Evolutionary conservation across 2,113 vertebrate genomes (phyloP).

Genomic region (Pelecanoides urinatrix): DNA sequence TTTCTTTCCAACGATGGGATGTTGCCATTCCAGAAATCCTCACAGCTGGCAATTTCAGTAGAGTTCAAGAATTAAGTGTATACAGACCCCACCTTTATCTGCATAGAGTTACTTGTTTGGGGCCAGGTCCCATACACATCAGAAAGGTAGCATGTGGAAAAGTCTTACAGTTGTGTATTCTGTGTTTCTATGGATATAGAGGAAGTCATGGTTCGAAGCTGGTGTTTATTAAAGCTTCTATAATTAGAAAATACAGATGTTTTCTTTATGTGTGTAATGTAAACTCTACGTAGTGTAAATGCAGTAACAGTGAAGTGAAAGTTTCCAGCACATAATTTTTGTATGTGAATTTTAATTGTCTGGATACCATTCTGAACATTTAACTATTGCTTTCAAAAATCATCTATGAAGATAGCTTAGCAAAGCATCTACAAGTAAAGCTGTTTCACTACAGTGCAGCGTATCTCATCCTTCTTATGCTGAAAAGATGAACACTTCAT

Average conservation of each 20-base stretch:
- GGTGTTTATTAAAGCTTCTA: neutral
- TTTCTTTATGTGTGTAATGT: neutral
- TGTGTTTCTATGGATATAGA: neutral
- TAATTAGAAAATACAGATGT: slow-evolving; percentile 30
- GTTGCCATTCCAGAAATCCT: neutral
- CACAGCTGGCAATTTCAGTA: neutral
- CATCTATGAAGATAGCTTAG: neutral
- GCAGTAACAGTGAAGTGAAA: neutral
- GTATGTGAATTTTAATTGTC: neutral
- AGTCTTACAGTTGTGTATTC: neutral
- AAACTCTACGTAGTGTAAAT: neutral
- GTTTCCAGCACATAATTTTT: neutral
- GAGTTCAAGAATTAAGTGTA: neutral
- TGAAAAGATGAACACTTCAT: neutral
- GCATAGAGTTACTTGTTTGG: neutral
- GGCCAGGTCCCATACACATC: neutral
- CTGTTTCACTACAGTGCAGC: neutral
- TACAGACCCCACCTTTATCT: neutral
- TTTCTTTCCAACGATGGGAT: neutral
- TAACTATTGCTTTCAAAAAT: neutral
- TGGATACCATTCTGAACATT: neutral
- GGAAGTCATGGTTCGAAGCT: neutral
- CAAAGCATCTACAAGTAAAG: neutral
- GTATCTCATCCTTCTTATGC: neutral
- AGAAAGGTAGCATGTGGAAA: neutral